Evolutionary conservation across 2,113 vertebrate species (phyloP).

Genomic region (Panthera tigris): DNA sequence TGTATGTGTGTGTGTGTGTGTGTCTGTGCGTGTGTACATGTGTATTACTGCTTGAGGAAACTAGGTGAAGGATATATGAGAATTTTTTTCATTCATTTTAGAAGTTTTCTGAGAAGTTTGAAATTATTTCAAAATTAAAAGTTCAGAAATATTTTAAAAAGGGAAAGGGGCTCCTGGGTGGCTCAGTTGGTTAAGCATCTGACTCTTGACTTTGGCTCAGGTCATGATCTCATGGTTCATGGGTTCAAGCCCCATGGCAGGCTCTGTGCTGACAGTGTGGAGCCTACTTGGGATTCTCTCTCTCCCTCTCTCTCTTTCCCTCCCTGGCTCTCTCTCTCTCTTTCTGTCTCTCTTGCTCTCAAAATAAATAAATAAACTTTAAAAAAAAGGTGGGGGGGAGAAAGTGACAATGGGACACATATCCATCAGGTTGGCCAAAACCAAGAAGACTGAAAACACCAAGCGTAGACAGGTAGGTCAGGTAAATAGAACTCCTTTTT

Average conservation of each 20-base stretch:
- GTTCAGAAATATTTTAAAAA: neutral
- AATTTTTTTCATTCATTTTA: neutral
- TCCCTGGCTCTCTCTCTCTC: too few species aligned
- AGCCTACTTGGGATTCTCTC: too few species aligned
- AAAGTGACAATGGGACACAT: neutral
- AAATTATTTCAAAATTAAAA: neutral
- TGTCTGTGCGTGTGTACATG: neutral
- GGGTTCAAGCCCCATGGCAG: too few species aligned
- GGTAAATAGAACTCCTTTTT: neutral
- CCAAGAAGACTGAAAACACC: neutral
- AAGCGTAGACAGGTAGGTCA: neutral
- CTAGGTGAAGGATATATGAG: neutral
- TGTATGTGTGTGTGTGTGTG: neutral
- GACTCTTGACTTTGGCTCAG: too few species aligned
- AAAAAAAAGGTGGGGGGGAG: neutral
- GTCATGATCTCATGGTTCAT: too few species aligned
- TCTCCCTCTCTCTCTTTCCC: too few species aligned
- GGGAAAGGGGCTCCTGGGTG: neutral
- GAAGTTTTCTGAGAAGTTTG: neutral
- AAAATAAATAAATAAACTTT: too few species aligned
- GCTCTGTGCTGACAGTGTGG: too few species aligned
- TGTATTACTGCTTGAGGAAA: neutral
- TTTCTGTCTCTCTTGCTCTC: too few species aligned
- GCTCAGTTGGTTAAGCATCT: too few species aligned
- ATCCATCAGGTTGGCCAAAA: neutral